Conservation (phyloP, 2,888 invertebrate species). For the Drosophila dives region DNA sequence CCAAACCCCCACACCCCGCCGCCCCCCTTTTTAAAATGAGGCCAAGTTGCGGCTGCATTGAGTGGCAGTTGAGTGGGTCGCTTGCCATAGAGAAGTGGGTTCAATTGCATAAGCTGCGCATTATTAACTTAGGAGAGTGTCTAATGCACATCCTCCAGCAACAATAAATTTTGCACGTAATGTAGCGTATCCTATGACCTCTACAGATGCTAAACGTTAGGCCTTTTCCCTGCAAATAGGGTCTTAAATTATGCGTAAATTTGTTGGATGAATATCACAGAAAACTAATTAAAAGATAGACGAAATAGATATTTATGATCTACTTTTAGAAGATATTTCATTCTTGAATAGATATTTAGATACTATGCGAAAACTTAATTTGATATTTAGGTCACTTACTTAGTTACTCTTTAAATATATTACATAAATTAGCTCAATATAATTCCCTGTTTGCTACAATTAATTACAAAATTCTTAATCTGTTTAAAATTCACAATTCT, state of each 20-base stretch:
- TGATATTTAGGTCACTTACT: neutral
- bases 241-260: neutral
- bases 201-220: neutral
- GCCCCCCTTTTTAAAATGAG: conserved; percentile 55
- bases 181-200: conserved; percentile 23
- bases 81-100: conserved; percentile 45
- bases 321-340: neutral
- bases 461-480: neutral
- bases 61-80: conserved; percentile 42
- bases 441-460: neutral
- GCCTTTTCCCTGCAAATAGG: neutral
- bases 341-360: neutral
- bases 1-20: neutral
- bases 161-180: conserved; percentile 42
- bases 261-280: neutral
- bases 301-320: neutral
- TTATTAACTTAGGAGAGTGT: conserved; percentile 64
- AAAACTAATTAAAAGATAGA: neutral
- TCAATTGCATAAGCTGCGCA: conserved; percentile 71
- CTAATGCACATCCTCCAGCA: conserved; percentile 39
- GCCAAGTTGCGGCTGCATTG: conserved; percentile 67
- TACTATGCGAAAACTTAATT: neutral
- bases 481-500: neutral
- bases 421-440: neutral
- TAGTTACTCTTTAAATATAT: neutral